phyloP scores from a whole-genome alignment of 1,140 invertebrate genomes.

The Pseudomyrmex concolor region DNA sequence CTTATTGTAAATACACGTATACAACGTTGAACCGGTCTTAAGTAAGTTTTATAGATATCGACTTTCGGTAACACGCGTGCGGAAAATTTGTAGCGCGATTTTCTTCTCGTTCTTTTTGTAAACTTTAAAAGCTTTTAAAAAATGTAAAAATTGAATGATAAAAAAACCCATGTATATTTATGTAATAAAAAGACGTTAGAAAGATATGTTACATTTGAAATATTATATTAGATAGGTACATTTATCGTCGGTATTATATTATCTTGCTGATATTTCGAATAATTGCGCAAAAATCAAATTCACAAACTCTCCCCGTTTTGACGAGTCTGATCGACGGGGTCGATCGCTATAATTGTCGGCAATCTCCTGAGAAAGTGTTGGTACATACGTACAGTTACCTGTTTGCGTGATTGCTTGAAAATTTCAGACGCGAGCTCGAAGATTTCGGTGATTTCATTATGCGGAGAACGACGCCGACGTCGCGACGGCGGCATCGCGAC shows the following conservation, averaged over 20 bases:
- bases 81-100: constrained; percentile 6
- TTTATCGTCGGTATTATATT: constrained; percentile 1
- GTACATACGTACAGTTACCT: background rate
- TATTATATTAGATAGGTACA: background rate
- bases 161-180: background rate
- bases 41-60: constrained; percentile 14
- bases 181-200: too few species aligned
- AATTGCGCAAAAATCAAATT: constrained; percentile 16
- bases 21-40: constrained; percentile 25
- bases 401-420: constrained; percentile 39
- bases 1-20: constrained; percentile 41
- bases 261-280: background rate
- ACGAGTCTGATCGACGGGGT: background rate
- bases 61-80: constrained; percentile 24
- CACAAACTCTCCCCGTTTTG: background rate
- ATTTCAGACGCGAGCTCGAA: constrained; percentile 23
- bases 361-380: background rate
- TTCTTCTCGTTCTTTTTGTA: background rate
- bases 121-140: constrained; percentile 28
- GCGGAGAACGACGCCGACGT: constrained; percentile 35
- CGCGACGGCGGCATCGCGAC: constrained; percentile 13
- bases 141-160: constrained; percentile 14
- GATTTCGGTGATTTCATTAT: constrained; percentile 50
- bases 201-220: too few species aligned
- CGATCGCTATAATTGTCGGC: background rate